phyloP scores from a whole-genome alignment of 2,113 vertebrate species.

The Neotoma lepida region DNA sequence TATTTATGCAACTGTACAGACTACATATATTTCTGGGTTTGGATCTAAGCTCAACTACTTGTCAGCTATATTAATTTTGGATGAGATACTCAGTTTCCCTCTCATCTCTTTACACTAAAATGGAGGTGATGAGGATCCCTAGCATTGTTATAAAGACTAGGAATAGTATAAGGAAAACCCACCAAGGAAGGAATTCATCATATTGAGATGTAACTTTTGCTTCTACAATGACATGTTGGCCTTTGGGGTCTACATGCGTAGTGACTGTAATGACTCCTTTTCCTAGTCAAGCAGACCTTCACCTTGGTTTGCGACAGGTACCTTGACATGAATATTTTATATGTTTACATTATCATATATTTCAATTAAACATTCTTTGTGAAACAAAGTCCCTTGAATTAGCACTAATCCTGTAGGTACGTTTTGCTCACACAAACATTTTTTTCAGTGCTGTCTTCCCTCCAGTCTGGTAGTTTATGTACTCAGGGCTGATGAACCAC shows the following conservation, averaged over 20 bases:
- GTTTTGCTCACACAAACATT: background rate
- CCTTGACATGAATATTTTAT: background rate
- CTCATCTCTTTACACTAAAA: background rate
- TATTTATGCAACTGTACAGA: background rate
- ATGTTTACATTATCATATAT: background rate
- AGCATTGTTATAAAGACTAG: background rate
- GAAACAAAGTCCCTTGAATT: background rate
- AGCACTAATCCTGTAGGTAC: background rate
- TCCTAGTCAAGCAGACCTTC: background rate
- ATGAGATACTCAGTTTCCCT: background rate
- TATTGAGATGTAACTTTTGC: background rate
- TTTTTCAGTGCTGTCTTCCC: background rate
- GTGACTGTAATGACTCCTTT: background rate
- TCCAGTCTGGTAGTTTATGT: background rate
- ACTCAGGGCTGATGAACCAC: background rate
- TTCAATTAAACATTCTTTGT: slow-evolving; percentile 41
- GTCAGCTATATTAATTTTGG: background rate
- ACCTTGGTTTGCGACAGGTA: background rate
- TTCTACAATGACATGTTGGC: background rate
- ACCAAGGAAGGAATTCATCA: background rate
- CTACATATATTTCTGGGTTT: background rate
- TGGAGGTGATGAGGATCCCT: background rate
- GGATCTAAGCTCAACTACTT: background rate
- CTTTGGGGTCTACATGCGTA: background rate
- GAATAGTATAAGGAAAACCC: background rate